phyloP scores from a whole-genome alignment of 2,888 invertebrate genomes.

The Spatulosminthurus flaviceps region DNA sequence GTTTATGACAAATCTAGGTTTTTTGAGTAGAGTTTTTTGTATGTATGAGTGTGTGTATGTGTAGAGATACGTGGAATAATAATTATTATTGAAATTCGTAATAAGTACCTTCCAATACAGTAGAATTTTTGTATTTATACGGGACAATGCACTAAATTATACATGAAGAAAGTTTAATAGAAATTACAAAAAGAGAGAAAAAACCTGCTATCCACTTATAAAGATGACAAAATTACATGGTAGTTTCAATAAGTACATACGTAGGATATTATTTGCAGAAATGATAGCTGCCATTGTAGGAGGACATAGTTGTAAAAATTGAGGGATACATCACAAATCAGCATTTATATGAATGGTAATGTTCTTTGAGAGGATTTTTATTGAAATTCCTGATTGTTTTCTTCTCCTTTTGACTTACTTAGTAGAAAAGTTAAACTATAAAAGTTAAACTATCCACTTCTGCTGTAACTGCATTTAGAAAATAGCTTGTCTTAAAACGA shows the following conservation, averaged over 20 bases:
- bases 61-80: neutral
- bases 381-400: constrained; percentile 24
- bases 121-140: too few relatives aligned
- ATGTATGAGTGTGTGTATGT: neutral
- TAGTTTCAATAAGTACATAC: neutral
- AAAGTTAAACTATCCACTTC: neutral
- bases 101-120: neutral
- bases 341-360: neutral
- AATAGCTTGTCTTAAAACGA: neutral
- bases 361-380: neutral
- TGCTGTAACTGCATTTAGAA: too few relatives aligned
- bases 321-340: neutral
- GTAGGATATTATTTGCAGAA: neutral
- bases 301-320: neutral
- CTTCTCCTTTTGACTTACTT: too few relatives aligned
- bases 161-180: constrained; percentile 1
- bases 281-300: neutral
- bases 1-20: neutral
- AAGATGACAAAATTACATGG: neutral
- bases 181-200: constrained; percentile 6
- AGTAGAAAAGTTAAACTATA: neutral
- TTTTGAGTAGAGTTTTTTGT: neutral
- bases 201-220: neutral
- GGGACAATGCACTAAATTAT: neutral
- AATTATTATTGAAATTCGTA: neutral